Evolutionary conservation across 2,113 vertebrate species (phyloP).

Genomic region (Misgurnus anguillicaudatus): DNA sequence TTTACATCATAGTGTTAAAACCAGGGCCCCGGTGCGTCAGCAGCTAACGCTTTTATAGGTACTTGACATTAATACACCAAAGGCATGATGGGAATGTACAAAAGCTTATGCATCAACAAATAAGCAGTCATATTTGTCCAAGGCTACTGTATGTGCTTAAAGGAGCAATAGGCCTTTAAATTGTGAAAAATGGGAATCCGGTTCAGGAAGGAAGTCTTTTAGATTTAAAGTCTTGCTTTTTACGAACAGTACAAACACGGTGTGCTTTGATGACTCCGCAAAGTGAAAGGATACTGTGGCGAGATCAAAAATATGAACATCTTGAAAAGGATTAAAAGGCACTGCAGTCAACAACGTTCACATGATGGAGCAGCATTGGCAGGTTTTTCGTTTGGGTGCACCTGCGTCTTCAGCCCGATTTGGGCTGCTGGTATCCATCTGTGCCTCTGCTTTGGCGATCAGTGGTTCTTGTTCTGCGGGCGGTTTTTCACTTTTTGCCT

Average conservation of each 20-base stretch:
- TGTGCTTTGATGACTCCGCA: background rate
- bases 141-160: background rate
- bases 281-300: background rate
- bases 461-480: conserved; percentile 66
- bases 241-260: background rate
- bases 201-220: background rate
- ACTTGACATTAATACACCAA: too few relatives aligned
- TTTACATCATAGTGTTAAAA: conserved; percentile 25
- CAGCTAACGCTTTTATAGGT: conserved; percentile 1
- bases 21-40: background rate
- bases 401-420: conserved; percentile 27
- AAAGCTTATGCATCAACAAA: background rate
- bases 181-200: background rate
- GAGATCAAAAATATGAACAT: background rate
- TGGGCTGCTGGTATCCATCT: conserved; percentile 22
- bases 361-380: conserved; percentile 78
- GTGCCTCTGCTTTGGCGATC: conserved; percentile 40
- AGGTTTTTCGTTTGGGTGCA: conserved; percentile 67
- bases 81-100: conserved; percentile 10
- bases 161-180: background rate
- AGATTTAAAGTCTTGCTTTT: background rate
- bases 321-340: background rate
- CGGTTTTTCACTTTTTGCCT: background rate
- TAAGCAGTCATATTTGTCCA: conserved; percentile 3
- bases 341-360: conserved; percentile 46